Evolutionary conservation across 2,797 vertebrate genomes (phyloP).

Genomic region (Coracias cyanogaster): DNA sequence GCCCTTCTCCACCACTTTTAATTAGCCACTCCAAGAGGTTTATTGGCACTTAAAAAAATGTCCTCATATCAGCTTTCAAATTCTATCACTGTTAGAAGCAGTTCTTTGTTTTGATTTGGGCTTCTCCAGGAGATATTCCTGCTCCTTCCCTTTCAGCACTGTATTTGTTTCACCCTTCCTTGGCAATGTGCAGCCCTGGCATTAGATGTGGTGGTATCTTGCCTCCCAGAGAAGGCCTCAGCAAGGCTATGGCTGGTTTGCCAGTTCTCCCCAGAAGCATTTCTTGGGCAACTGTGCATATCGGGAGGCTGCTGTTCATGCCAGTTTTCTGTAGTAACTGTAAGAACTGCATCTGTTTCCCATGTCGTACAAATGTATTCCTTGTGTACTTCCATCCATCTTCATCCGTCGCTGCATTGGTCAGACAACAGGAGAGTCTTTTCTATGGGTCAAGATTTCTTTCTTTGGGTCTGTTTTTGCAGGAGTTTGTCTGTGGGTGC

Average conservation of each 20-base stretch:
- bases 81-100: neutral
- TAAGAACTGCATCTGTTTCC: neutral
- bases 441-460: neutral
- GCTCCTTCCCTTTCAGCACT: neutral
- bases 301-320: neutral
- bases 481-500: neutral
- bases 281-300: neutral
- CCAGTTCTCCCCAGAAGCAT: neutral
- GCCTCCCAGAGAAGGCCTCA: neutral
- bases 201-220: neutral
- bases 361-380: neutral
- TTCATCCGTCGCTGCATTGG: neutral
- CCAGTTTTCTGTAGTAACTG: neutral
- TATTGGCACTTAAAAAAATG: neutral
- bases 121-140: neutral
- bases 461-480: neutral
- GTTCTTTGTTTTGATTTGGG: neutral
- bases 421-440: neutral
- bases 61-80: neutral
- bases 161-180: neutral
- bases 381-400: neutral
- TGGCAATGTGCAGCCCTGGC: neutral
- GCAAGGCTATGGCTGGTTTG: neutral
- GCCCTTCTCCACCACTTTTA: neutral
- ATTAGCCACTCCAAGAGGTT: slow-evolving; percentile 7